Base-by-base conservation (phyloP, 23 tunicate genomes). In the Oikopleura albicans region DNA sequence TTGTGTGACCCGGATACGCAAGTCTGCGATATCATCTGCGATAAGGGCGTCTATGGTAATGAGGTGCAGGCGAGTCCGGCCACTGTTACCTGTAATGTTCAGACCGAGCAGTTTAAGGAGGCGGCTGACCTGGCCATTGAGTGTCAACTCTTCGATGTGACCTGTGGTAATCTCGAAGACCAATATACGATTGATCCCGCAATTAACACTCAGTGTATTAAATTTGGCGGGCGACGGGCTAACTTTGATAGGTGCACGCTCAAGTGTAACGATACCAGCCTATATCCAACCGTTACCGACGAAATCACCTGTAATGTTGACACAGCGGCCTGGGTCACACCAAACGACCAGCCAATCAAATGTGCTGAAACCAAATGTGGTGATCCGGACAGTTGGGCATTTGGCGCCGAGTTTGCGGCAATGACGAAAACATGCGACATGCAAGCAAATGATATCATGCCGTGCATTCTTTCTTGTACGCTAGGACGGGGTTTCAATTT, bases 91-190 rank as follows among this genome's bases (percentile, higher is more conserved):
- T 71, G 79, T 71, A 31, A 71, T 71, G 34, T 29, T 12, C 2
- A 34, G 28, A 71, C 79, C 31, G 79, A 37, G 31, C 33, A 12
- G 28, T 71, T 71, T 71, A 37, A 22, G 28, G 79, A 71, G 37
- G 79, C 79, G 4, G 79, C 79, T 71, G 79, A 71, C 35, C 28
- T 31, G 4, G 79, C 2, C 4, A 16, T 71, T 16, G 79, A 71
- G 31, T 71, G 79, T 29, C 31, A 34, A 12, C 79, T 71, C 37
- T 71, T 12, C 79, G 79, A 71, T 71, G 79, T 71, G 2, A 71
- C 79, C 2, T 71, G 79, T 29, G 79, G 79, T 16, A 71, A 71
- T 71, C 36, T 71, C 33, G 79, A 71, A 16, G 79, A 71, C 37
- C 31, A 12, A 2, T 71, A 22, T 31, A 29, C 4, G 4, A 27